These are phyloP conservation scores for Trogon melanurus DNA, from an alignment of 2,113 vertebrate genomes.

Conservation along the genomic window DNA sequence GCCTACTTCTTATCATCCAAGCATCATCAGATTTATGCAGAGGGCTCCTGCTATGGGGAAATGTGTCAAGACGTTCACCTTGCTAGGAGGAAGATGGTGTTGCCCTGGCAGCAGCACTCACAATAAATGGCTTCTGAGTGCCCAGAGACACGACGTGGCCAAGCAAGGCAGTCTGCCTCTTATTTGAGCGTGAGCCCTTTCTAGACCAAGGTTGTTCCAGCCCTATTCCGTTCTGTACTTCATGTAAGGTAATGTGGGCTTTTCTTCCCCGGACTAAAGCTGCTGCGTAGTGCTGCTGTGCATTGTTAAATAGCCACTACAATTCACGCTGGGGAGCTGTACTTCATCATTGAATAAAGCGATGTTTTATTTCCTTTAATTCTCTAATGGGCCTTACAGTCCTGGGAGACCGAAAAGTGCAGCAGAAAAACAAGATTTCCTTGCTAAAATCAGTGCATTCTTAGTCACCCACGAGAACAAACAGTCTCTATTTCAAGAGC, in stretches of 20 bases:
- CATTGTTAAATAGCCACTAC: not conserved
- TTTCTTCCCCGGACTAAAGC: not conserved
- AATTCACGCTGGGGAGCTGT: not conserved
- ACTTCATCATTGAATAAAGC: slow-evolving; percentile 28
- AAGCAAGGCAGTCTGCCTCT: not conserved
- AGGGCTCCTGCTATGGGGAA: not conserved
- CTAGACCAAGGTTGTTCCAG: not conserved
- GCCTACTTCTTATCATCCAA: slow-evolving; percentile 37
- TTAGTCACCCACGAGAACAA: not conserved
- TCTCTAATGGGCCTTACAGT: not conserved
- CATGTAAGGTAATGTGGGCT: not conserved
- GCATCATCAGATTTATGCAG: not conserved
- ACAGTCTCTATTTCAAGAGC: not conserved
- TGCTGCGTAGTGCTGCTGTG: not conserved
- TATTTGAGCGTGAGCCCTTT: not conserved
- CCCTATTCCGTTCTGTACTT: not conserved
- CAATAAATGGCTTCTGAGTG: not conserved
- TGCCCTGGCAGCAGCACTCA: not conserved
- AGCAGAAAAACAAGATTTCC: not conserved
- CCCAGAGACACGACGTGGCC: not conserved
- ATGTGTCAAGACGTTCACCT: not conserved
- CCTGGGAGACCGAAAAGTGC: not conserved
- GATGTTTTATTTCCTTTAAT: slow-evolving; percentile 30
- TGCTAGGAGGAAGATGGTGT: not conserved
- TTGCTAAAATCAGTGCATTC: not conserved